Percentiles rank a stretch among this genome's conserved stretches.
Evolutionary conservation across 1,140 invertebrate species (phyloP).

Genomic region (Bradysia coprophila): DNA sequence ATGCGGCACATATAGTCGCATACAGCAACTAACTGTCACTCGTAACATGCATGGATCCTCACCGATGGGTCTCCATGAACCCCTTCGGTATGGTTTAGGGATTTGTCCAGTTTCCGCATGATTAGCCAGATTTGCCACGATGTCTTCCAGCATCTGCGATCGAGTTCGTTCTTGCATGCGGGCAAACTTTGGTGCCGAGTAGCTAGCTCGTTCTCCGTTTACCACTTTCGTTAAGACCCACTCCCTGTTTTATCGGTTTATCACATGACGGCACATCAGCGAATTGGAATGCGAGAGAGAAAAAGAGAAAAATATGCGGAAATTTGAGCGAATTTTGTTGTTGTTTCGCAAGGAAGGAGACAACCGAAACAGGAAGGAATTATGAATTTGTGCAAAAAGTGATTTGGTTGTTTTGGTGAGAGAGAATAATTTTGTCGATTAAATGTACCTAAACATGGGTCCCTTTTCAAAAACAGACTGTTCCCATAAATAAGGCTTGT

Average conservation of each 20-base stretch:
- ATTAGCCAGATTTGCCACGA: slow-evolving; percentile 84
- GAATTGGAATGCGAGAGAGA: too few relatives aligned
- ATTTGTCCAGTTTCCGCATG: slow-evolving; percentile 90
- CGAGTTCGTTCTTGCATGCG: slow-evolving; percentile 84
- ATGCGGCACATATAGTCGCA: slow-evolving; percentile 22
- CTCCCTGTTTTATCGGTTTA: too few relatives aligned
- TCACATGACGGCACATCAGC: too few relatives aligned
- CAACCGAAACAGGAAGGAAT: too few relatives aligned
- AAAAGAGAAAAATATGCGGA: too few relatives aligned
- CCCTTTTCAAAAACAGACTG: slow-evolving; percentile 89
- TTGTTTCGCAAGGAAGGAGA: too few relatives aligned
- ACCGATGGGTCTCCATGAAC: slow-evolving; percentile 83
- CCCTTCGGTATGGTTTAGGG: slow-evolving; percentile 76
- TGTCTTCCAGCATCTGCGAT: slow-evolving; percentile 84
- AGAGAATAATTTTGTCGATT: too few relatives aligned
- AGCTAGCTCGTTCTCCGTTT: slow-evolving; percentile 90
- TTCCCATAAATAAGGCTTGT: slow-evolving; percentile 90
- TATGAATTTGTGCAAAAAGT: too few relatives aligned
- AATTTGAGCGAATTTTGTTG: not conserved
- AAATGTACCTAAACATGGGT: slow-evolving; percentile 42
- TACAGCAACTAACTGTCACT: slow-evolving; percentile 14
- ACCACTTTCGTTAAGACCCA: slow-evolving; percentile 96
- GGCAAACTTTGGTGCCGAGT: slow-evolving; percentile 92
- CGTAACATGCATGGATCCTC: slow-evolving; percentile 10
- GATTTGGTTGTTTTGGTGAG: too few relatives aligned